Base-by-base conservation (phyloP, 2,888 invertebrate species). In the Lamellibrachia columna region DNA sequence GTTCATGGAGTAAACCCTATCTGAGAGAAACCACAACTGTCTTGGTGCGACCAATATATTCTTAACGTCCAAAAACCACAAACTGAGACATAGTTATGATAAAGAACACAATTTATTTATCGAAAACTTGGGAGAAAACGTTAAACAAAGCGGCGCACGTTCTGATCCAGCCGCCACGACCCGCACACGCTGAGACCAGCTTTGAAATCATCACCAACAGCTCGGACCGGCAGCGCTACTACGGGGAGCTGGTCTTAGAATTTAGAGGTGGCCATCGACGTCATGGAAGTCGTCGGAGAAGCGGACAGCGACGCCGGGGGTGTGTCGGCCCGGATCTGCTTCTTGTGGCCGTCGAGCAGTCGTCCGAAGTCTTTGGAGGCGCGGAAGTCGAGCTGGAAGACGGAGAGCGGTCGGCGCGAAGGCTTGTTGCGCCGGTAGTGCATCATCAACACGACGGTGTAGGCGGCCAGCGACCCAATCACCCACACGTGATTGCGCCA, bases 391-490 rank as follows among this genome's bases (percentile, higher is more conserved):
- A 75, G 2, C 3, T 75, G 75, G 22, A 75, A 1, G 6, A 75
- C 22, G 22, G 75, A 75, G 22, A 22, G 15, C 15, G 75, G n/a
- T 6, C 22, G 75, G 2, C 75, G 75, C 22, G 6, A 22, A 4
- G 75, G 75, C 22, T 75, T 75, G 75, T 75, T 75, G 22, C 75
- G 75, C 75, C 75, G 75, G 22, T 75, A 75, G 22, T 75, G 75
- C 75, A 75, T 75, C 75, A 75, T 75, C 75, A 75, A 6, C 75
- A 75, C 75, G 75, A 75, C 75, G 75, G 75, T 75, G 75, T 75
- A 75, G 75, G 75, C 75, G 75, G 75, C 15, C 75, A 75, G 75
- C 75, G 75, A 75, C 75, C 75, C 75, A 15, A 75, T 75, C 75
- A 75, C 75, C 75, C 75, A 75, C 22, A 75, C n/a, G 75, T 75